Conservation (phyloP, 2,888 invertebrate species). For the Pantelozetes paolii region DNA sequence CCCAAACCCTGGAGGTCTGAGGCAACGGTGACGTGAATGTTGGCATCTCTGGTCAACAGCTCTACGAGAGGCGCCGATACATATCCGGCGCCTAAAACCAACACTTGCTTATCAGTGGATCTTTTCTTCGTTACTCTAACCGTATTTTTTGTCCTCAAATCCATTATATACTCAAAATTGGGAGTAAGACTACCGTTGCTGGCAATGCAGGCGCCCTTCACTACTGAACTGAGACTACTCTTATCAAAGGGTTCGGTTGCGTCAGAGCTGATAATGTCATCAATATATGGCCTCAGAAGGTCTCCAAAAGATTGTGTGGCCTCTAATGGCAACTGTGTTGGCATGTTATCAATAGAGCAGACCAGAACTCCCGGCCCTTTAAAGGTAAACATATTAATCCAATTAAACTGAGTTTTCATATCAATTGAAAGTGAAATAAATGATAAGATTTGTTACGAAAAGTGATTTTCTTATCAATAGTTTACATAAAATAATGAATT, state of each 20-base stretch:
- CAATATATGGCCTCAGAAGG: slow-evolving; percentile 77
- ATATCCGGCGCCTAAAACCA: slow-evolving; percentile 91
- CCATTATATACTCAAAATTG: slow-evolving; percentile 89
- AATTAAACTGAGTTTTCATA: neutral
- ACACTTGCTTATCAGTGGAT: slow-evolving; percentile 61
- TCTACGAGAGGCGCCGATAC: slow-evolving; percentile 92
- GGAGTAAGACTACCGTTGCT: slow-evolving; percentile 89
- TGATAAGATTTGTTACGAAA: too few relatives aligned
- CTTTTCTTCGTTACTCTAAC: slow-evolving; percentile 55
- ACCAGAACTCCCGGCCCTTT: slow-evolving; percentile 94
- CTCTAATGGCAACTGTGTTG: slow-evolving; percentile 94
- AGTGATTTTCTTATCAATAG: too few relatives aligned
- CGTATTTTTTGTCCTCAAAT: slow-evolving; percentile 62
- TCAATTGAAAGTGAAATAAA: neutral
- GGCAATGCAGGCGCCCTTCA: slow-evolving; percentile 77
- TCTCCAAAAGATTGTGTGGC: slow-evolving; percentile 97
- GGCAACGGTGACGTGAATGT: slow-evolving; percentile 74
- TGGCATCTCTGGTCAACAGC: slow-evolving; percentile 77
- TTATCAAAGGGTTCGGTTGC: slow-evolving; percentile 72
- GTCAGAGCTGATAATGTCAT: slow-evolving; percentile 76
- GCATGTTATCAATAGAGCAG: slow-evolving; percentile 99
- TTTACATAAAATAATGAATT: too few relatives aligned
- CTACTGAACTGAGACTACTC: slow-evolving; percentile 63
- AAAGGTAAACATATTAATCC: slow-evolving; percentile 64
- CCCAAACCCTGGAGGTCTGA: slow-evolving; percentile 72